Evolutionary conservation across 2,797 vertebrate genomes (phyloP).

Genomic region (Phrynocephalus forsythii): DNA sequence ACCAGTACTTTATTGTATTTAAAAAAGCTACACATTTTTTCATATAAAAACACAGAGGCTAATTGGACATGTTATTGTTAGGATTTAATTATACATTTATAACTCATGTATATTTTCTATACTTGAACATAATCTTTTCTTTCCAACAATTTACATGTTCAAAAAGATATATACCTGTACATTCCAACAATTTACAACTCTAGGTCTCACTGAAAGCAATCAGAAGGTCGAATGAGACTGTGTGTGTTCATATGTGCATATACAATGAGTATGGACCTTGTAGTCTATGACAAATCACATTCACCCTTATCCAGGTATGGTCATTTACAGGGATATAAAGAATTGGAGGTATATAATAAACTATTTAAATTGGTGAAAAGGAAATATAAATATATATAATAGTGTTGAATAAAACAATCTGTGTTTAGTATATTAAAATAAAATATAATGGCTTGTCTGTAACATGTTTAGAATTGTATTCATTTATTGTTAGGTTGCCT

Average conservation of each 20-base stretch:
- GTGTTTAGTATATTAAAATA: not conserved
- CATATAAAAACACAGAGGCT: conserved; percentile 45
- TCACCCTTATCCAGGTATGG: not conserved
- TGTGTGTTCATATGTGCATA: not conserved
- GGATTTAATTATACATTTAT: conserved; percentile 42
- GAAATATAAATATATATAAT: not conserved
- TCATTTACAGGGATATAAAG: not conserved
- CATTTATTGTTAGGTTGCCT: conserved; percentile 62
- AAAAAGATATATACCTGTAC: not conserved
- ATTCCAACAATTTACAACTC: not conserved
- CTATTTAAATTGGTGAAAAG: not conserved
- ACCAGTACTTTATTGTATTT: conserved; percentile 74
- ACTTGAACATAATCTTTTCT: too few relatives aligned
- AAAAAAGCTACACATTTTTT: conserved; percentile 55
- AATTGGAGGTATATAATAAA: not conserved
- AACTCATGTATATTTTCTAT: not conserved
- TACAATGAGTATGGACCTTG: not conserved
- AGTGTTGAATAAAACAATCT: not conserved
- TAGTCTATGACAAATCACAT: not conserved
- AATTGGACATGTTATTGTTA: conserved; percentile 49
- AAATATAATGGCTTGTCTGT: conserved; percentile 27
- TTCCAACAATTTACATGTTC: too few relatives aligned
- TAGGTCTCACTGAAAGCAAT: not conserved
- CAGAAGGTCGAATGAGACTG: not conserved
- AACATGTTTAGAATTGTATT: conserved; percentile 43